Base-by-base conservation (phyloP, 2,797 vertebrate genomes). In the Argentina silus region DNA sequence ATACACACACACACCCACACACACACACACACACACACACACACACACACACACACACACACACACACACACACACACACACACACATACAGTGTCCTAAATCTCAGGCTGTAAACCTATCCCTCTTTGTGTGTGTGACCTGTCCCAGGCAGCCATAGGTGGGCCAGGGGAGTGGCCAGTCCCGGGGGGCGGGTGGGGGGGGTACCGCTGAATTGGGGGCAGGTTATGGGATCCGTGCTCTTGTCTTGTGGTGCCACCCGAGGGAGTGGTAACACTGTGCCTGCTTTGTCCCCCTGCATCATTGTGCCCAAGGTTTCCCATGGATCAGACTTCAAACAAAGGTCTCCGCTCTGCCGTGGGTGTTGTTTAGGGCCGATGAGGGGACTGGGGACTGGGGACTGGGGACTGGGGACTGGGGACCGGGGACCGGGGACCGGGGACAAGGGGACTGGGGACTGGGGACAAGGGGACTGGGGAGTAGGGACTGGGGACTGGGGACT, bases 241-340 rank as follows among this genome's bases (percentile, higher is more conserved):
- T 91, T 36, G 27, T 36, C 27, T 4, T 4, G 91, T 36, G 93
- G 50, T 93, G 91, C 78, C 91, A 36, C 93, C 68, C 94, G 86
- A 15, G 91, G 92, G 81, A 94, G 87, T 70, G 51, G 72, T 81
- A 82, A 84, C 95, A 97, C 79, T 94, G 93, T 84, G 89, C 80
- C 77, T 59, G 91, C 95, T 86, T 94, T 95, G 90, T 95, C 91
- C 70, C 68, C 90, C 12, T 67, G 88, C 79, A 75, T 88, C 86
- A 91, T 94, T 94, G 93, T 94, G 88, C 81, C 43, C 3, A 82
- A 81, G 89, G 78, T 92, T 94, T 94, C 93, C 93, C 93, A 94
- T 91, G 93, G 93, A 93, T 93, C 91, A 86, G 76, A 90, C 89
- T 91, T 91, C 87, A 91, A 91, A 93, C 90, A 82, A 77, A 78